Percentiles rank a stretch among this genome's conserved stretches.
These are phyloP conservation scores for Danio tinwini DNA, from an alignment of 2,797 vertebrate species.

Conservation along the genomic window DNA sequence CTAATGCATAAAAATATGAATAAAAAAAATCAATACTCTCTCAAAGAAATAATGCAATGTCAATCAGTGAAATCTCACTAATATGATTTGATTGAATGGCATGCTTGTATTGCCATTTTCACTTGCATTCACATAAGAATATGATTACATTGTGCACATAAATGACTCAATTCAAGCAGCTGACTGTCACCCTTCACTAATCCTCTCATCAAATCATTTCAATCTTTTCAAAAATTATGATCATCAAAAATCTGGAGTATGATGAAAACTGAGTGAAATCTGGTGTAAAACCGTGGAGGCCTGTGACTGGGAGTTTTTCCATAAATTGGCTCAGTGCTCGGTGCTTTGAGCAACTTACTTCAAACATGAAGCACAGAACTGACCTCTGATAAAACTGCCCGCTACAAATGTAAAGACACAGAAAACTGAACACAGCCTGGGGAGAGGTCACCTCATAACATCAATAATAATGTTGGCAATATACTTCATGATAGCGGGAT, in stretches of 20 bases:
- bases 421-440: conserved; percentile 16
- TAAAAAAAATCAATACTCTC: neutral
- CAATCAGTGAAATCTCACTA: neutral
- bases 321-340: conserved; percentile 6
- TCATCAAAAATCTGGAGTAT: conserved; percentile 7
- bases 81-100: neutral
- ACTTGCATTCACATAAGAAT: neutral
- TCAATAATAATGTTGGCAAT: conserved; percentile 7
- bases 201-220: neutral
- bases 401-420: conserved; percentile 8
- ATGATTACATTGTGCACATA: neutral
- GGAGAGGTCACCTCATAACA: conserved; percentile 24
- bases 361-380: conserved; percentile 1
- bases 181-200: neutral
- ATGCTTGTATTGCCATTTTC: neutral
- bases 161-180: conserved; percentile 3
- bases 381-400: conserved; percentile 7
- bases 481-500: conserved; percentile 9
- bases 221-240: neutral
- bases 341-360: conserved; percentile 25
- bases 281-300: neutral
- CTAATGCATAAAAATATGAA: neutral
- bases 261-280: conserved; percentile 33
- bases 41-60: neutral
- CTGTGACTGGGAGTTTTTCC: neutral